Conservation (phyloP, 2,113 vertebrate genomes). For the Nyctereutes procyonoides region DNA sequence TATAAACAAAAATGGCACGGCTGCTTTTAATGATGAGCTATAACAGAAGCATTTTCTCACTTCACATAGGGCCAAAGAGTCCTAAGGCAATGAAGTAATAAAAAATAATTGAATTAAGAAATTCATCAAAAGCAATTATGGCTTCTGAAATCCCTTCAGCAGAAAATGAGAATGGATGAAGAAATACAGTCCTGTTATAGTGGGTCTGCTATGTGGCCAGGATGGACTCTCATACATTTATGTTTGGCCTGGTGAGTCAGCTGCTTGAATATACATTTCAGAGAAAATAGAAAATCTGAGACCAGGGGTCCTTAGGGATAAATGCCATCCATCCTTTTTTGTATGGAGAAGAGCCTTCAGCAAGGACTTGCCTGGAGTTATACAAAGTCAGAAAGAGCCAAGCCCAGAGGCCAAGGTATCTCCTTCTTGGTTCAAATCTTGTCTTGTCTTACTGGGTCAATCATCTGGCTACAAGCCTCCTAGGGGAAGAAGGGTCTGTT, state of each 20-base stretch:
- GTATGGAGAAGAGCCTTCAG: not conserved
- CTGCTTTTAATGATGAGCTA: not conserved
- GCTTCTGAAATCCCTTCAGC: not conserved
- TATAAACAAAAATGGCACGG: not conserved
- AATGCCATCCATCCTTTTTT: not conserved
- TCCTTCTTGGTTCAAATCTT: not conserved
- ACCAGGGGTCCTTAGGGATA: not conserved
- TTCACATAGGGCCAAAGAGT: not conserved
- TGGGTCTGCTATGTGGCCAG: not conserved
- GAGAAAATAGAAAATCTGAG: not conserved
- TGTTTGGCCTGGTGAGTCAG: not conserved
- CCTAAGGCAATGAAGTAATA: constrained; percentile 2
- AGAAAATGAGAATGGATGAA: constrained; percentile 30
- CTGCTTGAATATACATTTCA: not conserved
- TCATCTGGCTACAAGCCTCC: not conserved
- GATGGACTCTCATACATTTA: not conserved
- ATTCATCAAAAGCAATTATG: not conserved
- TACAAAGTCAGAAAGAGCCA: not conserved
- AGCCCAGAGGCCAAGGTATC: not conserved
- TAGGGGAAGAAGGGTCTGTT: not conserved
- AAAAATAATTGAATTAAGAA: constrained; percentile 27
- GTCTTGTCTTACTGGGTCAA: not conserved
- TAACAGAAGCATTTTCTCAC: constrained; percentile 22
- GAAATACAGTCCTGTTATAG: not conserved
- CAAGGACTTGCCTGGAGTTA: not conserved